Conservation (phyloP, 2,797 vertebrate genomes). For the Phylloscopus collybita region DNA sequence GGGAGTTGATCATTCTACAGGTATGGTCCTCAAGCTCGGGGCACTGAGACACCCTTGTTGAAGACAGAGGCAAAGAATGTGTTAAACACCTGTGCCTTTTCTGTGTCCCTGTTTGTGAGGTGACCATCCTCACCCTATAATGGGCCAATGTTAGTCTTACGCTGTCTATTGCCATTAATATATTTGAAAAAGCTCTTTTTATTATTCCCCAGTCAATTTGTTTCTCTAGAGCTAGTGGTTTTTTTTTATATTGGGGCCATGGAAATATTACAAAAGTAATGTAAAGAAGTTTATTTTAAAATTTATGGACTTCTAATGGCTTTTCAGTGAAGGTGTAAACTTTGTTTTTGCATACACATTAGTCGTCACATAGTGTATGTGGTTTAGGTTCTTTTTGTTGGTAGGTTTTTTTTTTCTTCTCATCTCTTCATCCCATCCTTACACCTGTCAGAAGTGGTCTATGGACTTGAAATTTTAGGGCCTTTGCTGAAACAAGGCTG, state of each 20-base stretch:
- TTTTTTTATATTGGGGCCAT: neutral
- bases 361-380: accelerated
- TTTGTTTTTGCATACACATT: neutral
- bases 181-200: neutral
- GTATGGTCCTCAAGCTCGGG: neutral
- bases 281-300: neutral
- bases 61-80: neutral
- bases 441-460: neutral
- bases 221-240: neutral
- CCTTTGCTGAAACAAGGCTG: neutral
- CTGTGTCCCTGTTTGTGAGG: neutral
- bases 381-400: neutral
- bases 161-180: neutral
- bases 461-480: neutral
- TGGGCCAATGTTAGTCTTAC: neutral
- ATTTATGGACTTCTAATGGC: neutral
- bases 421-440: neutral
- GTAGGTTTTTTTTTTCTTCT: accelerated
- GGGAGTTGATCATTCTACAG: neutral
- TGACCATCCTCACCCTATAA: neutral
- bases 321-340: neutral
- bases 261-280: neutral
- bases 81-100: neutral
- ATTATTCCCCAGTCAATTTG: accelerated
- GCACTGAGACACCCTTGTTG: neutral